A percentile compares a stretch with the other conserved stretches of the same genome.
phyloP scores from a whole-genome alignment of 2,797 vertebrate genomes.

The Ammospiza maritima region DNA sequence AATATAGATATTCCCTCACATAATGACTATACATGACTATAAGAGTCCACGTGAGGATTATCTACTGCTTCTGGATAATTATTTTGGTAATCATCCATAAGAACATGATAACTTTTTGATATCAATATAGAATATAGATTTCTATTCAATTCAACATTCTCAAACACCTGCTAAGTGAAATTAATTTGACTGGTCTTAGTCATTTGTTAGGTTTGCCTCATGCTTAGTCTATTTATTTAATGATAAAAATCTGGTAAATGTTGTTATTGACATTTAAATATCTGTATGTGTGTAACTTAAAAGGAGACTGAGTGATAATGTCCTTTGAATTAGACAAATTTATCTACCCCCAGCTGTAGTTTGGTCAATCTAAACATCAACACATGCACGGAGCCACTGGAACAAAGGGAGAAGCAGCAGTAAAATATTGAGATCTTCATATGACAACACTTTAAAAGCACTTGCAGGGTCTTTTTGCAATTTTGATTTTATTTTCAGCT shows the following conservation, averaged over 20 bases:
- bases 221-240: background rate
- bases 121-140: conserved; percentile 16
- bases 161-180: conserved; percentile 5
- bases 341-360: background rate
- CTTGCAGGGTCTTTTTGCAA: background rate
- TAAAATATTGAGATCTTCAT: background rate
- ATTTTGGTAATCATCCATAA: conserved; percentile 49
- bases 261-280: background rate
- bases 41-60: background rate
- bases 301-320: background rate
- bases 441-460: background rate
- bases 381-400: background rate
- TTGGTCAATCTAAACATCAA: background rate
- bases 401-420: conserved; percentile 4
- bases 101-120: conserved; percentile 34
- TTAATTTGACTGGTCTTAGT: background rate
- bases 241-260: background rate
- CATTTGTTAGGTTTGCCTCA: background rate
- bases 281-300: background rate
- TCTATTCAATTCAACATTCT: background rate
- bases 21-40: background rate
- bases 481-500: background rate
- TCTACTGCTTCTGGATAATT: conserved; percentile 11
- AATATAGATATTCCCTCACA: background rate
- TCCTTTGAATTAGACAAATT: background rate